phyloP scores from a whole-genome alignment of 1,140 invertebrate genomes.

The Lordiphosa stackelbergi region DNA sequence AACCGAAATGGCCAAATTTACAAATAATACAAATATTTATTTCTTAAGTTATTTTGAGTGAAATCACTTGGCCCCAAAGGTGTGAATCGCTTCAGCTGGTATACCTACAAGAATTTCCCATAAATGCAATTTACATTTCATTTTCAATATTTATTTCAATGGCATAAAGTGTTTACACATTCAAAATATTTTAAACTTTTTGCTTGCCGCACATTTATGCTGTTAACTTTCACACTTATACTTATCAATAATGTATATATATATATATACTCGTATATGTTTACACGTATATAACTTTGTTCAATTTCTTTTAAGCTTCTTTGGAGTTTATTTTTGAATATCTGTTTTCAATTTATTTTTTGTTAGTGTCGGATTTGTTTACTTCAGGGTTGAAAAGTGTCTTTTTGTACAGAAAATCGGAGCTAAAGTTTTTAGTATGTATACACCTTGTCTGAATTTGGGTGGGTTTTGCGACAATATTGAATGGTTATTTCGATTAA shows the following conservation, averaged over 20 bases:
- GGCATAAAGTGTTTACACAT: conserved; percentile 65
- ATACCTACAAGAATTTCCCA: background rate
- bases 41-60: background rate
- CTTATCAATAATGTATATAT: conserved; percentile 39
- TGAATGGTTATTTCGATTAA: background rate
- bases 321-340: conserved; percentile 6
- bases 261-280: conserved; percentile 23
- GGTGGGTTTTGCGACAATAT: conserved; percentile 18
- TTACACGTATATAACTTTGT: background rate
- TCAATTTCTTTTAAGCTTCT: conserved; percentile 32
- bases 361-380: conserved; percentile 3
- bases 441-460: too few relatives aligned
- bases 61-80: background rate
- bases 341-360: conserved; percentile 26
- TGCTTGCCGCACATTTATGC: conserved; percentile 56
- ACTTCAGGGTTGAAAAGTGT: too few relatives aligned
- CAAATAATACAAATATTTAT: conserved; percentile 10
- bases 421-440: too few relatives aligned
- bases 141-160: conserved; percentile 47
- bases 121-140: conserved; percentile 14
- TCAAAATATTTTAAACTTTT: conserved; percentile 55
- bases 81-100: background rate
- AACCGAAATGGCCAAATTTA: conserved; percentile 1
- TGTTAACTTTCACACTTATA: conserved; percentile 70
- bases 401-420: too few relatives aligned